Evolutionary conservation across 2,113 vertebrate species (phyloP), one percentile per base, ranked within the genome.

Genomic region (Orycteropus afer): DNA sequence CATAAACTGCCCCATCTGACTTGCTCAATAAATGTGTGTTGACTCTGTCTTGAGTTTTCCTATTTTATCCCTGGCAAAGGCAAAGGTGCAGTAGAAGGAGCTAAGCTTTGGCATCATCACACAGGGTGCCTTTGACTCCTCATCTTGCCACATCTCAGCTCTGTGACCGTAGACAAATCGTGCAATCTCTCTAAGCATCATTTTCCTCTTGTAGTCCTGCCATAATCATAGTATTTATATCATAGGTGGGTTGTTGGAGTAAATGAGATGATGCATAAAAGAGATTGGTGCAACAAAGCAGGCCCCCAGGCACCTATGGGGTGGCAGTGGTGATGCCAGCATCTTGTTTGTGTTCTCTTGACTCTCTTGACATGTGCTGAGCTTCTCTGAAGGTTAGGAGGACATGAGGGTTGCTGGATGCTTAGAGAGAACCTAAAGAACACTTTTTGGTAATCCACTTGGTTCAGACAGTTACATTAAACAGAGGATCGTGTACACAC

Each of bases 251-350:
- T 25, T 3, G 0, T 74, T 23, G 45, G n/a, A 57, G 27, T 57
- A 47, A 85, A 37, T 45, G 69, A n/a, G 23, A 42, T 67, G 23
- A 79, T 65, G 73, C 5, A 7, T 53, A 42, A 34, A 76, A 76
- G 57, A 69, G n/a, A 37, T 61, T 65, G 59, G 69, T 51, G 2
- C 18, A 14, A 40, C 18, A 34, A 14, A 34, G 9, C 5, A 61
- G 40, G 3, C 18, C 40, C 55, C 63, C 25, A 42, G 59, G 57
- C 11, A 20, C 0, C 1, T 3, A 1, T 20, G 40, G 61, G 61
- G 34, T 17, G 7, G 1, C 6, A n/a, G 12, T 2, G 9, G 34
- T 37, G 49, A 27, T 23, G 25, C 23, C 2, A 0, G 22, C 40
- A 42, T 51, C 34, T 5, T 29, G 14, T 40, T n/a, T 74, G 37